Percentiles rank a stretch among this genome's conserved stretches.
Evolutionary conservation across 2,888 invertebrate genomes (phyloP).

Genomic region (Diplolepis rosae): DNA sequence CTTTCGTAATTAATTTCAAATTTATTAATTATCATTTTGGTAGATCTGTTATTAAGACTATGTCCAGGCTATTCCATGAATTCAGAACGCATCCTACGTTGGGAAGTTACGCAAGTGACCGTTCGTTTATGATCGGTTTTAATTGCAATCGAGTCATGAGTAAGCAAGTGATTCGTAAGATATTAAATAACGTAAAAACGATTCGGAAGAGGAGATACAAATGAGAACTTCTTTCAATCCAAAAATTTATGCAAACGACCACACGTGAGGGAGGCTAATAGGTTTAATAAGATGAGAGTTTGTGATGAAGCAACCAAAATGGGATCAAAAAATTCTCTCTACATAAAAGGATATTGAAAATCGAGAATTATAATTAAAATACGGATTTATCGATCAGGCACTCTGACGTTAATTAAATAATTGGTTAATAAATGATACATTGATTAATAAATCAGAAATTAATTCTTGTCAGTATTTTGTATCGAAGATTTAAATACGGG

Average conservation of each 20-base stretch:
- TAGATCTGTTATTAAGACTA: conserved; percentile 40
- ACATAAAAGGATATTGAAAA: too few relatives aligned
- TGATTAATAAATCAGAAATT: not conserved
- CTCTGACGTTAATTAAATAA: too few relatives aligned
- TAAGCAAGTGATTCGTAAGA: not conserved
- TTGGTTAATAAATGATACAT: not conserved
- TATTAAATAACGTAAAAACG: not conserved
- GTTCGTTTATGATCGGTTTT: conserved; percentile 61
- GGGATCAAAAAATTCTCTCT: not conserved
- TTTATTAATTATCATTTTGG: conserved; percentile 42
- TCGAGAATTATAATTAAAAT: too few relatives aligned
- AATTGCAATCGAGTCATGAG: conserved; percentile 52
- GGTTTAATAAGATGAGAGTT: not conserved
- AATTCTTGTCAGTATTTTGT: too few relatives aligned
- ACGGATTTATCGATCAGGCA: too few relatives aligned
- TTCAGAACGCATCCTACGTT: conserved; percentile 51
- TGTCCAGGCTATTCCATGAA: conserved; percentile 32
- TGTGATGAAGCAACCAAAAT: not conserved
- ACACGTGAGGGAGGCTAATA: not conserved
- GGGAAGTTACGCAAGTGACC: conserved; percentile 56
- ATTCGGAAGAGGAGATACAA: not conserved
- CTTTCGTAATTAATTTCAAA: too few relatives aligned
- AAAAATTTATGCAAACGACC: not conserved
- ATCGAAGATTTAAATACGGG: not conserved
- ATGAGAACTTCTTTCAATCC: not conserved